These are phyloP conservation scores for Drosophila pectinifera DNA, from an alignment of 1,140 invertebrate genomes.

Conservation along the genomic window DNA sequence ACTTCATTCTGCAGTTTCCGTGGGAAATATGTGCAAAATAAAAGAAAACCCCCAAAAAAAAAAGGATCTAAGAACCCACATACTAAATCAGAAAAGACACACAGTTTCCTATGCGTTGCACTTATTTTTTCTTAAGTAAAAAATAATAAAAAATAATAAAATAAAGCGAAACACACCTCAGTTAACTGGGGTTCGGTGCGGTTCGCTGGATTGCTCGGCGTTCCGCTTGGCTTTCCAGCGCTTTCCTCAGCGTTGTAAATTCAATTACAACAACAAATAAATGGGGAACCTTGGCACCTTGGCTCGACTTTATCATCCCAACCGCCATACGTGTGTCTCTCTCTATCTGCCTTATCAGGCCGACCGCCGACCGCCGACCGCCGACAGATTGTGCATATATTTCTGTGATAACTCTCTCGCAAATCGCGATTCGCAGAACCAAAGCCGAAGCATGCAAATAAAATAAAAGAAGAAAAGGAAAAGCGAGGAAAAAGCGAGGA, in stretches of 20 bases:
- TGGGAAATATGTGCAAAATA: background rate
- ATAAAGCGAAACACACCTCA: slow-evolving; percentile 4
- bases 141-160: background rate
- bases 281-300: slow-evolving; percentile 17
- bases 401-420: slow-evolving; percentile 27
- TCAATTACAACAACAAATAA: slow-evolving; percentile 13
- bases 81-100: slow-evolving; percentile 6
- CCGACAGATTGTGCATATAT: background rate
- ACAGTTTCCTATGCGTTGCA: background rate
- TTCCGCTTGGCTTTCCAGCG: slow-evolving; percentile 34
- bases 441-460: background rate
- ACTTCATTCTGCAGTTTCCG: slow-evolving; percentile 59
- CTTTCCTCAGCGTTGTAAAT: slow-evolving; percentile 25
- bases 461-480: background rate
- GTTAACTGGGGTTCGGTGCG: slow-evolving; percentile 30
- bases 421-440: slow-evolving; percentile 8
- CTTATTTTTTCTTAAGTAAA: background rate
- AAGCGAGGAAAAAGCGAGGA: background rate
- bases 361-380: too few species aligned
- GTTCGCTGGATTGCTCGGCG: slow-evolving; percentile 27
- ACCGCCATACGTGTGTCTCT: slow-evolving; percentile 12
- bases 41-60: background rate
- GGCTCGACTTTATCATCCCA: slow-evolving; percentile 27
- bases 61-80: slow-evolving; percentile 3
- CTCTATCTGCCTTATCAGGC: slow-evolving; percentile 20